Conservation (phyloP, 2,797 vertebrate species). For the Oophaga sylvatica region DNA sequence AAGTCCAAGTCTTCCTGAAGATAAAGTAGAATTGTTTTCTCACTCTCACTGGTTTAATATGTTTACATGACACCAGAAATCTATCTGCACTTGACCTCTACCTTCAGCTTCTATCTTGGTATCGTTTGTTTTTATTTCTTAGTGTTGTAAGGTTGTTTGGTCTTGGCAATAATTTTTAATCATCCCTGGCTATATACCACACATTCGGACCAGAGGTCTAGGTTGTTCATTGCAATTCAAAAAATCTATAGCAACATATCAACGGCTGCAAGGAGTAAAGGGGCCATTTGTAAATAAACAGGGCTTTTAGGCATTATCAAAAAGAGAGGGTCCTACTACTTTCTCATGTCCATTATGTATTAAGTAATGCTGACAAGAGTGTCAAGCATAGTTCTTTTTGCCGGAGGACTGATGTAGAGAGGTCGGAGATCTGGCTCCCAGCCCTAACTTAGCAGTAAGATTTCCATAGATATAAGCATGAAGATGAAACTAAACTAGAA, state of each 20-base stretch:
- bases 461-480: neutral
- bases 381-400: neutral
- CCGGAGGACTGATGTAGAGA: neutral
- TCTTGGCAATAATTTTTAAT: constrained; percentile 1
- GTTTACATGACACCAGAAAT: constrained; percentile 42
- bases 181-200: neutral
- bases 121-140: constrained; percentile 16
- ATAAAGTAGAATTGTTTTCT: constrained; percentile 25
- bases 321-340: neutral
- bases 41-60: constrained; percentile 38
- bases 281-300: neutral
- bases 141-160: neutral
- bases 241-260: neutral
- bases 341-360: neutral
- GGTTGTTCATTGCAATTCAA: neutral
- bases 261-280: neutral
- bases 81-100: constrained; percentile 43
- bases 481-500: no score
- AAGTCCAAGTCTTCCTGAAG: constrained; percentile 33
- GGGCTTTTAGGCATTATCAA: neutral
- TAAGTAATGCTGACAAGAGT: neutral
- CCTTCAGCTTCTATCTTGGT: constrained; percentile 19
- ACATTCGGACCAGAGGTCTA: neutral
- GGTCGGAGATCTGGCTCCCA: neutral
- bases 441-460: neutral